phyloP scores from a whole-genome alignment of 2,797 vertebrate species.

The Oreonectes daqikongensis region DNA sequence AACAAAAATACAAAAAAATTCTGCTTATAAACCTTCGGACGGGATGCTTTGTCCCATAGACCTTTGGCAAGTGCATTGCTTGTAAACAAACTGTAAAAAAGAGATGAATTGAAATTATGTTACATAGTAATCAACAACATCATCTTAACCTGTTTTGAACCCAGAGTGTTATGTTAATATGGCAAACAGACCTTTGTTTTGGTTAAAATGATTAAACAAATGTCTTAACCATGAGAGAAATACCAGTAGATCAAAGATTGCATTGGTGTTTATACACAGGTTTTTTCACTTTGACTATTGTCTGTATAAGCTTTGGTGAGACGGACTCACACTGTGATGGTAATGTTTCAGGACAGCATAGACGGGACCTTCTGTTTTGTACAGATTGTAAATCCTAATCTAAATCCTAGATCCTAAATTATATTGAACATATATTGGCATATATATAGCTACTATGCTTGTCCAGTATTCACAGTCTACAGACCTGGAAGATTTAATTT shows the following conservation, averaged over 20 bases:
- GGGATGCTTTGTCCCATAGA: too few relatives aligned
- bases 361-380: constrained; percentile 13
- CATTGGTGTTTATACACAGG: not conserved
- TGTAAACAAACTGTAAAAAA: too few relatives aligned
- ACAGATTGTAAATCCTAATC: too few relatives aligned
- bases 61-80: too few relatives aligned
- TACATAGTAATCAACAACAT: too few relatives aligned
- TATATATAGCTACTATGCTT: not conserved
- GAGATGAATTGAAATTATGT: too few relatives aligned
- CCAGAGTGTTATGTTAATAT: not conserved
- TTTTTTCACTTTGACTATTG: not conserved
- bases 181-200: too few relatives aligned
- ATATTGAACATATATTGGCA: too few relatives aligned
- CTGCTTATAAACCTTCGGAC: too few relatives aligned
- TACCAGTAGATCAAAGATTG: not conserved
- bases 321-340: not conserved
- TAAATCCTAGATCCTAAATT: too few relatives aligned
- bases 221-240: not conserved
- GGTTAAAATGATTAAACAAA: not conserved
- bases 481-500: not conserved
- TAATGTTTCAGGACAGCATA: not conserved
- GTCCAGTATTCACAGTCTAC: not conserved
- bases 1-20: too few relatives aligned
- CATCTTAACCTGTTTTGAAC: not conserved
- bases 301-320: not conserved